Base-by-base conservation (phyloP, 2,888 invertebrate species). In the Brassicogethes aeneus region DNA sequence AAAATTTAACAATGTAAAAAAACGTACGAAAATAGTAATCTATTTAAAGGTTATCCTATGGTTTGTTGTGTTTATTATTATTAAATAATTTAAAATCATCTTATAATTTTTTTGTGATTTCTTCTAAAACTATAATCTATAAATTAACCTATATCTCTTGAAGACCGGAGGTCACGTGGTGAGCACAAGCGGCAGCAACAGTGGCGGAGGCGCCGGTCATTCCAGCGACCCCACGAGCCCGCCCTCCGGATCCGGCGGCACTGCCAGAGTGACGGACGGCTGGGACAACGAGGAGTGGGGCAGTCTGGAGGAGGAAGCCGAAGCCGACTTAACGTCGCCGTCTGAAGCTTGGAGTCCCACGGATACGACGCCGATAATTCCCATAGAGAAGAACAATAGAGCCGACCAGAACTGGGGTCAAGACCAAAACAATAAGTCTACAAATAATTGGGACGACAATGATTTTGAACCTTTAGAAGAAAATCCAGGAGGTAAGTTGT, bases 211-310 rank as follows among this genome's bases (percentile, higher is more conserved):
- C n/a, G 15, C 72, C 62, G 69, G 77, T 61, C 68, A 74, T 60
- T 43, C 68, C 23, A 69, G 68, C 51, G 68, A 71, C 42, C 61
- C 70, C 5, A 66, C 73, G 64, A 60, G 72, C 69, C 61, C 72
- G 65, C 49, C 72, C 66, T 49, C 73, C 70, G 45, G 77, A 73
- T 56, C 79, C 73, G 58, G 57, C 12, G 54, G 55, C 13, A 52
- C 55, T 15, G 55, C 56, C 15, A 63, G 60, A 54, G 72, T 74
- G 32, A 61, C 61, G 13, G 79, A 85, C 65, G 87, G 85, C 36
- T 85, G 85, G 85, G 85, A 85, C 61, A 83, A 85, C 62, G 88
- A 87, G 57, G 88, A 88, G 64, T 89, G 88, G 88, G 86, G 85
- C 39, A 85, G 83, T 57, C 72, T 88, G 44, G 87, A 88, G 63